Conservation (phyloP, 2,888 invertebrate genomes). For the Congeria kusceri region DNA sequence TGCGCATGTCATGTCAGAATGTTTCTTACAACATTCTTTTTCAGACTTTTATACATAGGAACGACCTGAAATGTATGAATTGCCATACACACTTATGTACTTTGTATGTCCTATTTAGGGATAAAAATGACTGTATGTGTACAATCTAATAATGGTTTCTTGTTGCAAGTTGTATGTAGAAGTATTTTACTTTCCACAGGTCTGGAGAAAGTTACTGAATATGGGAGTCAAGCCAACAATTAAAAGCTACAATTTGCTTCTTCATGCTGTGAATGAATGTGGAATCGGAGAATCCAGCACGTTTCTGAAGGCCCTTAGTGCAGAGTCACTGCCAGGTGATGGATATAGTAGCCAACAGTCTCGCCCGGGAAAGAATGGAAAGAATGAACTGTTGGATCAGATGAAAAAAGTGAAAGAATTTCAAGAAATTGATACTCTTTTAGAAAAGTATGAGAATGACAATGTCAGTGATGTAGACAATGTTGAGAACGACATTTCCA, state of each 20-base stretch:
- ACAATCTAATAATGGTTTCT: too few species aligned
- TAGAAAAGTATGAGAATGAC: not conserved
- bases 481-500: not conserved
- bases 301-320: not conserved
- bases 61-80: too few species aligned
- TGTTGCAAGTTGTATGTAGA: too few species aligned
- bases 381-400: too few species aligned
- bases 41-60: too few species aligned
- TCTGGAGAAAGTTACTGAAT: constrained; percentile 94
- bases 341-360: too few species aligned
- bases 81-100: too few species aligned
- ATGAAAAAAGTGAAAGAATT: not conserved
- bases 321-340: not conserved
- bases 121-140: too few species aligned
- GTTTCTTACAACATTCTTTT: too few species aligned
- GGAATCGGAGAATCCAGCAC: constrained; percentile 88
- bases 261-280: constrained; percentile 91
- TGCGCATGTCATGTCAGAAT: too few species aligned
- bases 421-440: not conserved
- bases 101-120: too few species aligned
- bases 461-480: not conserved
- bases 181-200: constrained; percentile 77
- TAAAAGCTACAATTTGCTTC: constrained; percentile 92
- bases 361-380: too few species aligned
- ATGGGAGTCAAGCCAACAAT: constrained; percentile 89